A percentile compares a stretch with the other conserved stretches of the same genome.
These are phyloP conservation scores for Caenorhabditis zanzibari DNA, from an alignment of 2,888 invertebrate species.

Conservation along the genomic window DNA sequence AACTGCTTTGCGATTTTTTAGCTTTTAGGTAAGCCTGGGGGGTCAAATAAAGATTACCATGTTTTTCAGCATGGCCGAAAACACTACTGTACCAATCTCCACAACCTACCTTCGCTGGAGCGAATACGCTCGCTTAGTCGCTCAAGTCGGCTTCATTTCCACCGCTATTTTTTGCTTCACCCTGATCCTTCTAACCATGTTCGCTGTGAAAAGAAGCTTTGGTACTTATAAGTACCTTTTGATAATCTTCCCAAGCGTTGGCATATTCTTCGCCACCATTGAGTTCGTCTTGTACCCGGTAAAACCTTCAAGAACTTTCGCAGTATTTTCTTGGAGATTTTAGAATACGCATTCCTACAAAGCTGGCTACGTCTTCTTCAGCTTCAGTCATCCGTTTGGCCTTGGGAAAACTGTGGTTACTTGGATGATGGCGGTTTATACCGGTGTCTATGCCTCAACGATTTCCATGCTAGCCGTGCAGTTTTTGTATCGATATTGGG, in stretches of 20 bases:
- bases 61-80: no score
- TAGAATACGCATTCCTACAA: slow-evolving; percentile 10
- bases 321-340: not conserved
- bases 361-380: slow-evolving; percentile 23
- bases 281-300: slow-evolving; percentile 35
- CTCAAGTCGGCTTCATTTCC: not conserved
- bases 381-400: slow-evolving; percentile 2
- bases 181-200: slow-evolving; percentile 14
- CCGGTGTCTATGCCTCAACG: slow-evolving; percentile 10
- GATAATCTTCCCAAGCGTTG: slow-evolving; percentile 6
- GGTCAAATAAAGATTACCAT: no score
- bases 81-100: no score
- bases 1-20: no score
- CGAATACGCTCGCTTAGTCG: not conserved
- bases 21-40: no score
- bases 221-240: slow-evolving; percentile 23
- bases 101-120: not conserved
- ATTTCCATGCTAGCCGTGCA: not conserved
- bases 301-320: not conserved
- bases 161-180: not conserved
- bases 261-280: slow-evolving; percentile 19
- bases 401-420: not conserved
- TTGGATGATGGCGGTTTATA: not conserved
- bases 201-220: slow-evolving; percentile 12
- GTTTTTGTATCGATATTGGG: not conserved